These are phyloP conservation scores for Panorpa germanica DNA, from an alignment of 2,888 invertebrate genomes.

Conservation along the genomic window DNA sequence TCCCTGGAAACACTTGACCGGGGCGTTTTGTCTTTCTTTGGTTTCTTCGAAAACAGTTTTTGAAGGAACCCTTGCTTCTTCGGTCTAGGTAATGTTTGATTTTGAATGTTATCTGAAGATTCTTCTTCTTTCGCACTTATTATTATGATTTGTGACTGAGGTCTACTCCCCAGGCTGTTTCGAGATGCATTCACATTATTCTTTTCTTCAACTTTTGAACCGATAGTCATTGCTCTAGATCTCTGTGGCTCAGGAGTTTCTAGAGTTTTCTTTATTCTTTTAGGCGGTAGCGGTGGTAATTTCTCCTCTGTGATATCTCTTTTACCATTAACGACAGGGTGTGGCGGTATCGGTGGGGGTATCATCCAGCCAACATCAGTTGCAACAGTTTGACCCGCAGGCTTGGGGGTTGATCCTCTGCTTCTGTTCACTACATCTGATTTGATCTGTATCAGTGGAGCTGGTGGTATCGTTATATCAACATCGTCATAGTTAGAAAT, in stretches of 20 bases:
- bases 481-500: slow-evolving; percentile 51
- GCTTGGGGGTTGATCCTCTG: too few relatives aligned
- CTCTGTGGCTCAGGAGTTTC: too few relatives aligned
- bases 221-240: too few relatives aligned
- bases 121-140: slow-evolving; percentile 21
- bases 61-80: slow-evolving; percentile 42
- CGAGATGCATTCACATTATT: slow-evolving; percentile 30
- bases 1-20: slow-evolving; percentile 20
- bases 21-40: slow-evolving; percentile 13
- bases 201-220: too few relatives aligned
- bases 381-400: slow-evolving; percentile 20
- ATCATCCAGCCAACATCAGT: slow-evolving; percentile 26
- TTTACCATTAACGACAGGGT: slow-evolving; percentile 32
- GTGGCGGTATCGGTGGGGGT: too few relatives aligned
- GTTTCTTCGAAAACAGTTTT: slow-evolving; percentile 31
- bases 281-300: slow-evolving; percentile 65
- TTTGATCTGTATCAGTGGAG: slow-evolving; percentile 19
- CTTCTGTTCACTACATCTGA: slow-evolving; percentile 26
- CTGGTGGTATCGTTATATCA: slow-evolving; percentile 23
- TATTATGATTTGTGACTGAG: slow-evolving; percentile 21
- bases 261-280: slow-evolving; percentile 43
- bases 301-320: slow-evolving; percentile 35
- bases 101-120: slow-evolving; percentile 17
- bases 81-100: slow-evolving; percentile 28
- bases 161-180: slow-evolving; percentile 14